These are phyloP conservation scores for Mesocricetus auratus DNA, from an alignment of 2,113 vertebrate species.

Conservation along the genomic window DNA sequence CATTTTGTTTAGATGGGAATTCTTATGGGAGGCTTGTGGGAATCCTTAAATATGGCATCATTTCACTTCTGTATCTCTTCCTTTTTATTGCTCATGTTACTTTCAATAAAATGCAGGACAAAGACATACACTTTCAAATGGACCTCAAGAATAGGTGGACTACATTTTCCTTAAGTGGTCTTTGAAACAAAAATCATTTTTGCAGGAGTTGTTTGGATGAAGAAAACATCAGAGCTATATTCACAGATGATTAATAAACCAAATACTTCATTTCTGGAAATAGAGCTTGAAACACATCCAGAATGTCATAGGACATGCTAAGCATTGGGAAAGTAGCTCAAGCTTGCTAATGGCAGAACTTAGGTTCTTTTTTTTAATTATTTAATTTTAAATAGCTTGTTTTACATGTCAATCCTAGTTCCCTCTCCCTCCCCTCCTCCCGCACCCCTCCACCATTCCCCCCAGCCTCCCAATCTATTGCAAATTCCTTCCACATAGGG, in stretches of 20 bases:
- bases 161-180: constrained; percentile 9
- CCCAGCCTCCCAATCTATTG: too few species aligned
- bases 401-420: too few species aligned
- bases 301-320: not conserved
- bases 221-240: not conserved
- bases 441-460: too few species aligned
- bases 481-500: too few species aligned
- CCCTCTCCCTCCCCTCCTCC: too few species aligned
- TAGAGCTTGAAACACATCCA: not conserved
- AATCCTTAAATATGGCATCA: constrained; percentile 51
- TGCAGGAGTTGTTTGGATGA: not conserved
- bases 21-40: not conserved
- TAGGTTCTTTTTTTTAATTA: too few species aligned
- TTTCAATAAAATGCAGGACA: constrained; percentile 33
- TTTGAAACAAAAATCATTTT: constrained; percentile 17
- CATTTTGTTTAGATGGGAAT: constrained; percentile 23
- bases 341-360: not conserved
- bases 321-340: not conserved
- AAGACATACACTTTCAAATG: not conserved
- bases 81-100: not conserved
- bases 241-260: not conserved
- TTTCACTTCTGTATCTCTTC: not conserved
- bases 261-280: constrained; percentile 1
- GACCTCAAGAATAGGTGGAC: not conserved
- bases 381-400: too few species aligned